Percentiles rank a stretch among this genome's conserved stretches.
Conservation (phyloP, 2,797 vertebrate species). For the Orientallactaga sibirica region DNA sequence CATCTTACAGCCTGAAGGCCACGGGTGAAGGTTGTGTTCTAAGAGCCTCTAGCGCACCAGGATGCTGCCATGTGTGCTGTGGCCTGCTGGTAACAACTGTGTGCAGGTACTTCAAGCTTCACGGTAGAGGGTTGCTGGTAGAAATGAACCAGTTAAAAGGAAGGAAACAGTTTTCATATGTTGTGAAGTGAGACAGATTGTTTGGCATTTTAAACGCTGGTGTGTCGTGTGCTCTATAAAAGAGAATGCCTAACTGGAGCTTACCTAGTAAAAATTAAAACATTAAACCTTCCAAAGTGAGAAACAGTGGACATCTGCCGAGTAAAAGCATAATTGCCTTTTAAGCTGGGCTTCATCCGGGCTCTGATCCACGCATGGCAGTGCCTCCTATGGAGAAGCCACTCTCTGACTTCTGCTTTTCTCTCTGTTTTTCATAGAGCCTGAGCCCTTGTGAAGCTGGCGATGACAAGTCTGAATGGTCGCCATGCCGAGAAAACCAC, state of each 20-base stretch:
- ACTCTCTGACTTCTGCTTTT: constrained; percentile 65
- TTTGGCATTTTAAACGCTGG: neutral
- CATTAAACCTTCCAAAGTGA: constrained; percentile 35
- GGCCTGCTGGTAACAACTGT: neutral
- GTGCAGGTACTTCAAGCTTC: neutral
- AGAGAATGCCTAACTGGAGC: constrained; percentile 59
- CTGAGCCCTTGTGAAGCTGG: constrained; percentile 89
- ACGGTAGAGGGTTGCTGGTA: neutral
- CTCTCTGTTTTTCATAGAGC: constrained; percentile 87
- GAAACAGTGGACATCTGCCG: constrained; percentile 37
- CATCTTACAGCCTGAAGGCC: constrained; percentile 36
- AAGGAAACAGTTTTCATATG: neutral
- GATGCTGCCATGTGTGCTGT: constrained; percentile 29
- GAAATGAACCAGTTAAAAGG: constrained; percentile 47
- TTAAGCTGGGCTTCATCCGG: neutral
- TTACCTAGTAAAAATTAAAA: constrained; percentile 63
- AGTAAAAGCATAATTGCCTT: constrained; percentile 16
- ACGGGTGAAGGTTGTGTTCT: constrained; percentile 1
- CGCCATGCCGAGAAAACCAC: constrained; percentile 93
- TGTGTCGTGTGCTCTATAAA: constrained; percentile 55
- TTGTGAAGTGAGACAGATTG: constrained; percentile 45
- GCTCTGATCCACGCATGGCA: neutral
- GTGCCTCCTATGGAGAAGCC: neutral
- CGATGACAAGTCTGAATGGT: constrained; percentile 95
- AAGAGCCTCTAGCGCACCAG: neutral